phyloP scores from a whole-genome alignment of 2,888 invertebrate species.

The Thereva nobilitata region DNA sequence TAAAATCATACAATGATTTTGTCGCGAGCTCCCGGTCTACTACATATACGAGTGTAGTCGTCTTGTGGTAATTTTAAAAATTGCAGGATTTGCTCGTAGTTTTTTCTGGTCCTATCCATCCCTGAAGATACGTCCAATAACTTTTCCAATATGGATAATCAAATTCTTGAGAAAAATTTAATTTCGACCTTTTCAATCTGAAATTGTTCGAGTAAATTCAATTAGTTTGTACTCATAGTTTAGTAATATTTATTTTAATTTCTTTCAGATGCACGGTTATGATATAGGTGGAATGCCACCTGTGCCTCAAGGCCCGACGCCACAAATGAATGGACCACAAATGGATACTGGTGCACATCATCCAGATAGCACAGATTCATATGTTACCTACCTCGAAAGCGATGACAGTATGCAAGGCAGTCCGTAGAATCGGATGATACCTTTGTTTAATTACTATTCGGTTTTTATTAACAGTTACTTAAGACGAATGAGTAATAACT shows the following conservation, averaged over 20 bases:
- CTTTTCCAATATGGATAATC: no score
- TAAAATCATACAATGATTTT: no score
- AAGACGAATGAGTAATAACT: constrained; percentile 22
- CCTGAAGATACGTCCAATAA: no score
- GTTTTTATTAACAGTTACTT: constrained; percentile 15
- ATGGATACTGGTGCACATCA: constrained; percentile 67
- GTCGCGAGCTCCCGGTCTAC: no score
- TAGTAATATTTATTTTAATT: constrained; percentile 14
- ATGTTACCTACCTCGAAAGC: constrained; percentile 90
- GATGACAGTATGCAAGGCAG: constrained; percentile 79
- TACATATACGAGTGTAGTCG: no score
- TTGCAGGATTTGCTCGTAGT: neutral
- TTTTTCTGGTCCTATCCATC: neutral
- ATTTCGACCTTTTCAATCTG: no score
- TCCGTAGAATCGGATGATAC: constrained; percentile 61
- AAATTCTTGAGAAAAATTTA: no score
- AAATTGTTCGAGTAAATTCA: no score
- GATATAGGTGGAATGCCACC: constrained; percentile 68
- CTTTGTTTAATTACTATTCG: constrained; percentile 24
- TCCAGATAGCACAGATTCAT: constrained; percentile 82
- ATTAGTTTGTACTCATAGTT: neutral
- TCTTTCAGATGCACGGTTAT: constrained; percentile 85
- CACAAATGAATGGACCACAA: constrained; percentile 64
- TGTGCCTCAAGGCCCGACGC: constrained; percentile 61
- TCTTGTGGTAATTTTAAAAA: no score